Evolutionary conservation across 2,113 vertebrate genomes (phyloP).

Genomic region (Hippocampus comes): DNA sequence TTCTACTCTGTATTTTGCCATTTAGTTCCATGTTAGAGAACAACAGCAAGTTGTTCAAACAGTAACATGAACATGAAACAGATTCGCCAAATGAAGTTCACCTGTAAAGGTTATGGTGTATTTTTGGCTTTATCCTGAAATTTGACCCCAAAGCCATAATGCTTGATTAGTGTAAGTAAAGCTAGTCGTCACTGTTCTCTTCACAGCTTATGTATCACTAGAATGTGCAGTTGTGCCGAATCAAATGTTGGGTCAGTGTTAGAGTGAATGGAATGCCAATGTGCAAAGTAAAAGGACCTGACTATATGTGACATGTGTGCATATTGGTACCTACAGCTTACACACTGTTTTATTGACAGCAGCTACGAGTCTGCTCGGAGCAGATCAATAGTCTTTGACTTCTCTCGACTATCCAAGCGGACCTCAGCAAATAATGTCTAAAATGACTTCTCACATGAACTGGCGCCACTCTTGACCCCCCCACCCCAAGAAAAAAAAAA

Average conservation of each 20-base stretch:
- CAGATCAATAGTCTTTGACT: constrained; percentile 7
- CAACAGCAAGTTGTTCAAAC: no score
- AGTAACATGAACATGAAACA: no score
- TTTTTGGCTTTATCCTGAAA: no score
- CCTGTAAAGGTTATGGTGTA: no score
- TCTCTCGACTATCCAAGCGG: not conserved
- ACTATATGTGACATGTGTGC: constrained; percentile 12
- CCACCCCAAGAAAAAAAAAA: not conserved
- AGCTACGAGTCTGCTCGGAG: not conserved
- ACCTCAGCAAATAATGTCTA: not conserved
- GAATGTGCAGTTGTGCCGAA: not conserved
- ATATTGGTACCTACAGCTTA: not conserved
- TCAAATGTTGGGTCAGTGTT: not conserved
- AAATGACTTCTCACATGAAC: constrained; percentile 1
- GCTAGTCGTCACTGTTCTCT: no score
- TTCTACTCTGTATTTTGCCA: no score
- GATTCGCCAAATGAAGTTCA: no score
- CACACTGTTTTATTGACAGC: constrained; percentile 10
- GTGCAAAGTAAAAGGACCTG: not conserved
- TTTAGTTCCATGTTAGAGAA: no score
- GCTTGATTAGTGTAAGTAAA: no score
- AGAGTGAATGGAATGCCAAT: not conserved
- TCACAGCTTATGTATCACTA: not conserved
- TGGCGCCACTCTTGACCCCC: not conserved
- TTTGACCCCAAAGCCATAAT: no score